Evolutionary conservation across 2,797 vertebrate genomes (phyloP).

Genomic region (Darevskia mixta): DNA sequence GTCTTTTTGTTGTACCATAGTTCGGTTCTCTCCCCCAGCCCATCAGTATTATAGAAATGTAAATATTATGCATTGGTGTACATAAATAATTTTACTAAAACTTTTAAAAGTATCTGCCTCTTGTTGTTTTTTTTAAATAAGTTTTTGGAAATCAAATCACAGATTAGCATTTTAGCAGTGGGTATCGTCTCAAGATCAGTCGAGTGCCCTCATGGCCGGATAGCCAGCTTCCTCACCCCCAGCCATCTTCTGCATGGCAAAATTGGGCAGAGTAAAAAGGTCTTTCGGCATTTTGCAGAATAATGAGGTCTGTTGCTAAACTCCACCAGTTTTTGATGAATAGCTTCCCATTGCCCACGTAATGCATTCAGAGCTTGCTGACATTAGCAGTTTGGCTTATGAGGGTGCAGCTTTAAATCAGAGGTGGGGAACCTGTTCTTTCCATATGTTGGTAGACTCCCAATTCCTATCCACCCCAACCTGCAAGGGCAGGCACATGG

Average conservation of each 20-base stretch:
- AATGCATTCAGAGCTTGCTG: too few relatives aligned
- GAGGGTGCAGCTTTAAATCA: too few relatives aligned
- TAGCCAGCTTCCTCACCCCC: too few relatives aligned
- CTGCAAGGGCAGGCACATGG: too few relatives aligned
- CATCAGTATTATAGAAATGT: conserved; percentile 78
- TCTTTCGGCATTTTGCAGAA: background rate
- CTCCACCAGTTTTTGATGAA: background rate
- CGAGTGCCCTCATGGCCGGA: background rate
- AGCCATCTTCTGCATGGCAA: background rate
- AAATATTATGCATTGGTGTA: conserved; percentile 77
- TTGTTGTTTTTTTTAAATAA: conserved; percentile 45
- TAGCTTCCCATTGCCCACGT: background rate
- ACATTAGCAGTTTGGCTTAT: too few relatives aligned
- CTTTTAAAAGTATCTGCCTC: conserved; percentile 51
- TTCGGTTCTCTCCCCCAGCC: conserved; percentile 52
- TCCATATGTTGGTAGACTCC: too few relatives aligned
- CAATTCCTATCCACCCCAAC: too few relatives aligned
- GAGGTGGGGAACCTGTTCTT: too few relatives aligned
- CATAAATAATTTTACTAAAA: conserved; percentile 81
- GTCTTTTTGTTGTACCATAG: background rate
- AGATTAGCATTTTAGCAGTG: background rate
- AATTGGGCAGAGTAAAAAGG: background rate
- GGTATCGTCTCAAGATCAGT: background rate
- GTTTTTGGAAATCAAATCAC: background rate
- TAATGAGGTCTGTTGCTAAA: background rate